Percentiles rank a stretch among this genome's conserved stretches.
Conservation (phyloP, 2,888 invertebrate species). For the Habrosyne pyritoides region DNA sequence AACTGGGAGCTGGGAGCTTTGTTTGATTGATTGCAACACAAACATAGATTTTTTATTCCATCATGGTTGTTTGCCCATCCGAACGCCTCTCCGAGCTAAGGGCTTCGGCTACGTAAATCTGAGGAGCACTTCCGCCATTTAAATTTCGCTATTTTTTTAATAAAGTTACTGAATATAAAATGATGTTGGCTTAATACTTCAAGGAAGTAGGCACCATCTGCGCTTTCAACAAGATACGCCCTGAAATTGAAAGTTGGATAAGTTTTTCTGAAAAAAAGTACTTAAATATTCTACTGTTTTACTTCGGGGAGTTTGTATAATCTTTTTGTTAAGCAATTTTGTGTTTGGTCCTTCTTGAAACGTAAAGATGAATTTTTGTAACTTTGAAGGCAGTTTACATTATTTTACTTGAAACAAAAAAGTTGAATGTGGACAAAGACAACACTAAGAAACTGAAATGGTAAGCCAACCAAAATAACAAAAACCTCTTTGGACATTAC, state of each 20-base stretch:
- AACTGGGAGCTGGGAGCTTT: conserved; percentile 61
- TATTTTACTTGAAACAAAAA: not conserved
- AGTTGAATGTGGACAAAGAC: not conserved
- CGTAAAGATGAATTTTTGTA: not conserved
- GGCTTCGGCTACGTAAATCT: conserved; percentile 14
- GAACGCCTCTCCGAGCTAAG: conserved; percentile 17
- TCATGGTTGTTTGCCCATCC: conserved; percentile 59
- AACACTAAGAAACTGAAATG: not conserved
- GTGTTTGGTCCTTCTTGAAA: not conserved
- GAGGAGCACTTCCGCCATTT: conserved; percentile 25
- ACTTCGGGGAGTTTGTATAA: not conserved
- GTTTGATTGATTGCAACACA: conserved; percentile 80
- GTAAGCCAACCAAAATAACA: not conserved
- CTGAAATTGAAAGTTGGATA: conserved; percentile 3
- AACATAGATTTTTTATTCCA: conserved; percentile 71
- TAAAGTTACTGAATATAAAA: conserved; percentile 8
- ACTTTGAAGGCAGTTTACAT: not conserved
- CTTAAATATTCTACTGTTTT: conserved; percentile 6
- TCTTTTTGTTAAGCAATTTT: not conserved
- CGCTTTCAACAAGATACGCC: not conserved
- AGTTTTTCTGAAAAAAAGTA: conserved; percentile 9
- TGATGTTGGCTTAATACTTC: conserved; percentile 7
- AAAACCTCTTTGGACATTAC: not conserved
- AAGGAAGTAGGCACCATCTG: conserved; percentile 11
- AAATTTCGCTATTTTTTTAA: conserved; percentile 17